Percentiles rank a stretch among this genome's conserved stretches.
Evolutionary conservation across 1,140 invertebrate species (phyloP).

Genomic region (Hydropsyche tenuis): DNA sequence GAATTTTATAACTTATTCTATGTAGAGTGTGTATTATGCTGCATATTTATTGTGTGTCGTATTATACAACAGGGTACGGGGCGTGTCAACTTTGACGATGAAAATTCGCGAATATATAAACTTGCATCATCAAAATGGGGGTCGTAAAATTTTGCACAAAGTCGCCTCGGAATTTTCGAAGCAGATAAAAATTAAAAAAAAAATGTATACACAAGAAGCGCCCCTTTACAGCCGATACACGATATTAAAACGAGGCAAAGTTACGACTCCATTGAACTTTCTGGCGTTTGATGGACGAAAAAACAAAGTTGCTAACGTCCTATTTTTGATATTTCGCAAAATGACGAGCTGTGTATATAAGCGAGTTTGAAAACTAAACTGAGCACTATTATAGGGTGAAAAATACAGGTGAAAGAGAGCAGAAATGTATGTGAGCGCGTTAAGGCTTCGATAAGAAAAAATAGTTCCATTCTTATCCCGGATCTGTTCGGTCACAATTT

Average conservation of each 20-base stretch:
- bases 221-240: too few relatives aligned
- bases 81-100: slow-evolving; percentile 11
- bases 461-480: slow-evolving; percentile 19
- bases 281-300: too few relatives aligned
- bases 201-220: too few relatives aligned
- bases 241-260: too few relatives aligned
- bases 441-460: slow-evolving; percentile 24
- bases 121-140: not conserved
- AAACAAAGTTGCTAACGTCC: too few relatives aligned
- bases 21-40: too few relatives aligned
- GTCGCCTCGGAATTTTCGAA: not conserved
- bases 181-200: not conserved
- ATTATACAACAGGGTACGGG: not conserved
- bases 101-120: slow-evolving; percentile 20
- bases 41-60: too few relatives aligned
- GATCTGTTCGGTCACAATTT: slow-evolving; percentile 26
- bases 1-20: slow-evolving; percentile 13
- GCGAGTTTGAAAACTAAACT: too few relatives aligned
- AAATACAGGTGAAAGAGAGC: not conserved
- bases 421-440: not conserved
- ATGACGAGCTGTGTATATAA: too few relatives aligned
- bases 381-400: too few relatives aligned
- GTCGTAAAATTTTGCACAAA: slow-evolving; percentile 5
- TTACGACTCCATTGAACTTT: too few relatives aligned
- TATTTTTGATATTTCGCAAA: too few relatives aligned